These are phyloP conservation scores for Orientallactaga sibirica DNA, from an alignment of 2,797 vertebrate genomes.

Conservation along the genomic window DNA sequence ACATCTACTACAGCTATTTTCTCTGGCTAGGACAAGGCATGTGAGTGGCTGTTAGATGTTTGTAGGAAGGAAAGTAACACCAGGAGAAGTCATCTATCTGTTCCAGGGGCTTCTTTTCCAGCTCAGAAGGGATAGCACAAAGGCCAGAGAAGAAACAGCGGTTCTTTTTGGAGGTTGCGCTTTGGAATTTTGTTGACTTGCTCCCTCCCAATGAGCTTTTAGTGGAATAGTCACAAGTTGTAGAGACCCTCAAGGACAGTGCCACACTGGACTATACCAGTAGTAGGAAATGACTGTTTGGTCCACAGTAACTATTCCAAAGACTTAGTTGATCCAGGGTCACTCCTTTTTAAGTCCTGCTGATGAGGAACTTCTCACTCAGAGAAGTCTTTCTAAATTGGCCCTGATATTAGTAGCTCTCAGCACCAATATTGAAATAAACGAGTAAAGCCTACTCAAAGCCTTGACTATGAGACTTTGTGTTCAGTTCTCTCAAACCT, in stretches of 20 bases:
- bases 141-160: not conserved
- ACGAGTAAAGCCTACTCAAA: slow-evolving; percentile 28
- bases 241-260: not conserved
- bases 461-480: not conserved
- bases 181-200: not conserved
- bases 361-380: not conserved
- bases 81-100: not conserved
- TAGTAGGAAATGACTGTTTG: slow-evolving; percentile 31
- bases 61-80: slow-evolving; percentile 6
- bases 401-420: not conserved
- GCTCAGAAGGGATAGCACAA: not conserved
- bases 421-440: slow-evolving; percentile 24
- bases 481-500: not conserved
- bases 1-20: not conserved
- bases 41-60: slow-evolving; percentile 13
- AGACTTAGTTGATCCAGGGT: not conserved
- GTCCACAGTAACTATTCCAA: not conserved
- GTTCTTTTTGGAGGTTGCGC: not conserved
- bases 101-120: not conserved
- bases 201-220: not conserved
- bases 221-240: slow-evolving; percentile 16
- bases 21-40: not conserved
- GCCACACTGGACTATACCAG: not conserved
- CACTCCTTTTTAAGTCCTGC: not conserved
- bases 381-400: not conserved